phyloP scores from a whole-genome alignment of 2,888 invertebrate genomes.

The Disparrhopalites patrizii region DNA sequence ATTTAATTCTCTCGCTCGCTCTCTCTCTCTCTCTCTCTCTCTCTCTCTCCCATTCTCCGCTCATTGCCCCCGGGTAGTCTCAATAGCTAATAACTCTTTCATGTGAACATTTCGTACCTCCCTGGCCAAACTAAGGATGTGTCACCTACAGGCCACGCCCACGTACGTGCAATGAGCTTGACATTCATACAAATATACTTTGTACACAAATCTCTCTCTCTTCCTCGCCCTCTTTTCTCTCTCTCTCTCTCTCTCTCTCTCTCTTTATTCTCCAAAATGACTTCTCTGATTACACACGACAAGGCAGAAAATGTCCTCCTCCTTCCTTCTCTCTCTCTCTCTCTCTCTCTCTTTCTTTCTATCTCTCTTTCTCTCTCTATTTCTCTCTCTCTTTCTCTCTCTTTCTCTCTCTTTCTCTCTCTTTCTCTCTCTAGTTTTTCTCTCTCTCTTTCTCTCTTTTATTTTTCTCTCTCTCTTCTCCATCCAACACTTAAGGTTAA shows the following conservation, averaged over 20 bases:
- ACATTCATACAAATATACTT: conserved; percentile 24
- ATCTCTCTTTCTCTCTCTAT: no score
- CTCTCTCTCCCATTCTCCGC: not conserved
- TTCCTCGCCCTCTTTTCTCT: not conserved
- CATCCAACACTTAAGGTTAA: not conserved
- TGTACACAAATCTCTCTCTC: conserved; percentile 13
- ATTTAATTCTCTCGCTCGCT: not conserved
- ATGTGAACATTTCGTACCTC: conserved; percentile 15
- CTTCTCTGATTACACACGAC: not conserved
- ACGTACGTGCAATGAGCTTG: conserved; percentile 23
- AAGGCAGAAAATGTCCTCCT: not conserved
- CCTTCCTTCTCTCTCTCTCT: not conserved
- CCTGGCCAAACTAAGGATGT: conserved; percentile 25
- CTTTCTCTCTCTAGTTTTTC: no score
- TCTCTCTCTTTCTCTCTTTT: no score
- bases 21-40: not conserved
- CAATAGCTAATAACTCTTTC: conserved; percentile 21
- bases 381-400: no score
- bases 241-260: conserved; percentile 12
- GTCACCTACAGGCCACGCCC: conserved; percentile 14
- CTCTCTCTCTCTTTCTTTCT: no score
- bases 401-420: not conserved
- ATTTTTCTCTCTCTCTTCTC: no score
- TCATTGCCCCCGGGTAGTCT: conserved; percentile 13
- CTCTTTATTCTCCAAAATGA: not conserved